Percentiles rank a stretch among this genome's conserved stretches.
phyloP scores from a whole-genome alignment of 2,113 vertebrate species.

The Jaculus jaculus region DNA sequence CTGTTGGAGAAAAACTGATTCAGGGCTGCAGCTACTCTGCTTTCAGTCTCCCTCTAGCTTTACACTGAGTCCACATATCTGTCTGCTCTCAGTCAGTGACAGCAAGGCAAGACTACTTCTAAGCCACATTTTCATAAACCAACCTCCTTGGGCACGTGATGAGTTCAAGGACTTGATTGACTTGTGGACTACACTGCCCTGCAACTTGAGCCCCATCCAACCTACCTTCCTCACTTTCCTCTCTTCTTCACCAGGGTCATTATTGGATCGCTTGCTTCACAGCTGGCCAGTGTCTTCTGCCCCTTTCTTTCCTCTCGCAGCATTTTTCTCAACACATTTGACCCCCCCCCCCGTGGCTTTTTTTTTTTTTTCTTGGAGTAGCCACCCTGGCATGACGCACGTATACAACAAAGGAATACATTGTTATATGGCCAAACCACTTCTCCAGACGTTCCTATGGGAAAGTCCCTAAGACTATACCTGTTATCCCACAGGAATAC shows the following conservation, averaged over 20 bases:
- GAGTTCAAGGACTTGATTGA: neutral
- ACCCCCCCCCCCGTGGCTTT: neutral
- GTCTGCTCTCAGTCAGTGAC: neutral
- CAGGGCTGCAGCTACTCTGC: neutral
- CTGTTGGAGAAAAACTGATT: neutral
- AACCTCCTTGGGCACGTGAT: neutral
- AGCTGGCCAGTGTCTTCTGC: neutral
- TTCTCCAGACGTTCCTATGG: neutral
- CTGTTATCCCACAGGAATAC: neutral
- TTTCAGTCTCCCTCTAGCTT: neutral
- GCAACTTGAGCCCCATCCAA: neutral
- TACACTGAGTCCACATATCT: neutral
- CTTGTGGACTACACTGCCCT: neutral
- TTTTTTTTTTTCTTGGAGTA: neutral
- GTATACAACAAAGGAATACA: neutral
- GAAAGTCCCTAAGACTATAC: neutral
- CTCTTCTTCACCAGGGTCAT: neutral
- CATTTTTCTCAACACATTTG: neutral
- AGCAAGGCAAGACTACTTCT: neutral
- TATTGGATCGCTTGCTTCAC: neutral
- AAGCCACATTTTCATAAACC: neutral
- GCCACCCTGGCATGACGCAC: no score
- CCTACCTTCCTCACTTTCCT: neutral
- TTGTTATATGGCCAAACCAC: neutral
- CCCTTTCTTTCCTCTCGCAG: neutral